Evolutionary conservation across 2,797 vertebrate species (phyloP), one percentile per base, ranked within the genome.

Genomic region (Distichodus sexfasciatus): DNA sequence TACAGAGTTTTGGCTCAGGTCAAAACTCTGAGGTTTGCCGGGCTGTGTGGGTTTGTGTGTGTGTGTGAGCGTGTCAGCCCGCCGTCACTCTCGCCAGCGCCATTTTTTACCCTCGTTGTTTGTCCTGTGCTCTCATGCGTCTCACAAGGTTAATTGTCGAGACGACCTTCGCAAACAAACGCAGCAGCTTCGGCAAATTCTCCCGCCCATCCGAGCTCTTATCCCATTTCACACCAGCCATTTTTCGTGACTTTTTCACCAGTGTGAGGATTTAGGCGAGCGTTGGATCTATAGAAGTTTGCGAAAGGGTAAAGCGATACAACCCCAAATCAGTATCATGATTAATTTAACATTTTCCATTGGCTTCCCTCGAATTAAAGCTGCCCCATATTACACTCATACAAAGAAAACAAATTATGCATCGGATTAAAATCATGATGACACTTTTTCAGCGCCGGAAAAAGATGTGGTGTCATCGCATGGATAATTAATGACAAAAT

Each of bases 71-170:
- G 26, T 8, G 33, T 53, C 57, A 61, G 36, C 46, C 57, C 8
- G 19, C 7, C 5, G 61, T 57, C 29, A 12, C 26, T 41, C 41
- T 41, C 53, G 26, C 46, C 0, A 43, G 26, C 38, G 12, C 29
- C 19, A 2, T 17, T 33, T 44, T 38, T 44, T 69, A 58, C 17
- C 72, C n/a, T n/a, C 40, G 62, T 33, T 85, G 79, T 90, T 86
- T 85, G 72, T 82, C 54, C 55, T 74, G 66, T 80, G 77, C 50
- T 79, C 61, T 73, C 66, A 59, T 57, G 82, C 60, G 46, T 84
- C 81, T 75, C 74, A 73, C 80, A 71, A 87, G 89, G 84, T 88
- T 89, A 88, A 88, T 89, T 87, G 87, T 82, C 76, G 68, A 64
- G 73, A 73, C 71, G 82, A 87, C 87, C 76, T 77, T 77, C 82